Conservation (phyloP, 1,140 invertebrate genomes). For the Pseudobourletiella spinata region DNA sequence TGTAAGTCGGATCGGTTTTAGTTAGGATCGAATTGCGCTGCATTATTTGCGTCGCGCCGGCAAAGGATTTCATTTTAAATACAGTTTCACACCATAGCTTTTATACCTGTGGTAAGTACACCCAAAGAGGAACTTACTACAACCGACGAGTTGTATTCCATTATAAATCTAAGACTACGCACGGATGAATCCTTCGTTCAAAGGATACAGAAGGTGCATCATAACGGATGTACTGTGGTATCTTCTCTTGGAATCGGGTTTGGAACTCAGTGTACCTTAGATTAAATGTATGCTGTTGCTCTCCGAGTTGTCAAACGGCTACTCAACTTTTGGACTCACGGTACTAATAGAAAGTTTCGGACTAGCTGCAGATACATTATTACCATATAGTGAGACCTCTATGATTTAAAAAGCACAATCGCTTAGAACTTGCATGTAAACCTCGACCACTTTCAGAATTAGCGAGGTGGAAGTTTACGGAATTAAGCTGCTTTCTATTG, state of each 20-base stretch:
- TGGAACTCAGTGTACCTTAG: slow-evolving; percentile 9
- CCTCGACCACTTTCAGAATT: too few species aligned
- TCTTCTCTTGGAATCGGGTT: slow-evolving; percentile 7
- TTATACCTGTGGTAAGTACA: slow-evolving; percentile 40
- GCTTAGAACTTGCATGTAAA: too few species aligned
- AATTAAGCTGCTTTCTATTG: too few species aligned
- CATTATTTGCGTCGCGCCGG: slow-evolving; percentile 42
- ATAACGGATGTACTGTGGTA: slow-evolving; percentile 4
- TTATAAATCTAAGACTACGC: slow-evolving; percentile 15
- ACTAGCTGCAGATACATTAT: background rate
- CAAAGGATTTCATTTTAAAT: slow-evolving; percentile 39
- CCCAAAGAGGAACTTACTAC: slow-evolving; percentile 33
- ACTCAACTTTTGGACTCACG: slow-evolving; percentile 36
- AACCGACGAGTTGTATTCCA: slow-evolving; percentile 36
- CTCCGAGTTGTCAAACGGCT: slow-evolving; percentile 38
- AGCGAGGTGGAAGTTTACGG: too few species aligned
- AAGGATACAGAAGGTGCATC: background rate
- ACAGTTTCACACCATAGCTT: slow-evolving; percentile 40
- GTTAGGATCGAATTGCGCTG: slow-evolving; percentile 30
- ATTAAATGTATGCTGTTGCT: slow-evolving; percentile 40
- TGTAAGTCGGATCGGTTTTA: slow-evolving; percentile 14
- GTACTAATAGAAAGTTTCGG: background rate
- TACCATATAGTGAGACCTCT: slow-evolving; percentile 13
- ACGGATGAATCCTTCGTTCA: slow-evolving; percentile 37
- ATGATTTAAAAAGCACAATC: too few species aligned